Conservation (phyloP, 2,113 vertebrate species). For the Galeopterus variegatus region DNA sequence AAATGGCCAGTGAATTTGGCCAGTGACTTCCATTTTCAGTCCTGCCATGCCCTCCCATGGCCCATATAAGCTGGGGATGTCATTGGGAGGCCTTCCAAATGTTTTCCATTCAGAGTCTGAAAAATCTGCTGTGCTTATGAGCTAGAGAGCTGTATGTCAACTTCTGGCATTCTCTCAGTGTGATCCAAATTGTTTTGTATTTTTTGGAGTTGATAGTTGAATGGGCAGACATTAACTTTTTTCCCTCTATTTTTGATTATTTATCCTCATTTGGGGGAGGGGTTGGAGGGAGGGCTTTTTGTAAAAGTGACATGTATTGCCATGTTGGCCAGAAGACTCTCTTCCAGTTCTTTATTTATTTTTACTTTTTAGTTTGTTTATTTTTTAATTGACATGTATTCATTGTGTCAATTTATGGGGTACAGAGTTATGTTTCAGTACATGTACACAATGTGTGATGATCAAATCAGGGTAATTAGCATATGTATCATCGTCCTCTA, state of each 20-base stretch:
- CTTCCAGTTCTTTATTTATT: neutral
- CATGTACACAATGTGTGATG: too few species aligned
- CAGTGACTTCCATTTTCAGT: neutral
- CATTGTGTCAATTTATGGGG: too few species aligned
- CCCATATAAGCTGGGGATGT: neutral
- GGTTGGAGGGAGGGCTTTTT: neutral
- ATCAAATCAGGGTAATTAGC: too few species aligned
- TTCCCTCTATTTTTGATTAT: neutral
- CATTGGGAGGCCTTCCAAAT: neutral
- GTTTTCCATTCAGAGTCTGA: neutral
- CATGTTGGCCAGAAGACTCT: neutral
- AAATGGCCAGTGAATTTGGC: neutral
- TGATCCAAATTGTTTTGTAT: neutral
- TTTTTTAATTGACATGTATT: too few species aligned
- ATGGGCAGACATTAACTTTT: neutral
- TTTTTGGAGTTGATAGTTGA: slow-evolving; percentile 39
- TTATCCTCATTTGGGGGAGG: neutral
- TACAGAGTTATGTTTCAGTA: too few species aligned
- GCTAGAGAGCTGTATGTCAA: neutral
- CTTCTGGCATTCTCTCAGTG: neutral
- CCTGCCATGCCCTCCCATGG: neutral
- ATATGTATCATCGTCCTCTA: neutral
- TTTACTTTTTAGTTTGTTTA: too few species aligned
- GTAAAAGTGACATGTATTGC: neutral
- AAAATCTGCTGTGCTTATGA: neutral